phyloP scores from a whole-genome alignment of 2,888 invertebrate genomes.

The Tetrapedia diversipes region DNA sequence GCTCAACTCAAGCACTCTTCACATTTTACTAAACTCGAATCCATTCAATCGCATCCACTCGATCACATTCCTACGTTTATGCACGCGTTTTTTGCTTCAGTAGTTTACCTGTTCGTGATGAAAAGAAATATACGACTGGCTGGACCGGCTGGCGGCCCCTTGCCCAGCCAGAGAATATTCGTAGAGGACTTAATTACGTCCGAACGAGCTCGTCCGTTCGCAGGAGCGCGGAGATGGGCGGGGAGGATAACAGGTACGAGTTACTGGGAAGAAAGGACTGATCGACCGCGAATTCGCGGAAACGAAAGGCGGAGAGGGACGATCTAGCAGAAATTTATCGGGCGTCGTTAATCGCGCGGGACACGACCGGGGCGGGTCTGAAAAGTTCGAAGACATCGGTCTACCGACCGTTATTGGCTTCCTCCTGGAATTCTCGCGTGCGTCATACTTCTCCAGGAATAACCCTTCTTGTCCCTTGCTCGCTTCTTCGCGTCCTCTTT shows the following conservation, averaged over 20 bases:
- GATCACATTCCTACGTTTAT: too few relatives aligned
- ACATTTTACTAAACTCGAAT: too few relatives aligned
- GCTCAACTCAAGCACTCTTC: too few relatives aligned
- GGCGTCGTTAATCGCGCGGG: conserved; percentile 62
- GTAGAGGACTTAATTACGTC: conserved; percentile 53
- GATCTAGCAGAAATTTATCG: conserved; percentile 61
- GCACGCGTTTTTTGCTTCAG: conserved; percentile 4
- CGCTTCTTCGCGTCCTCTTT: not conserved
- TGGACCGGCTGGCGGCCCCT: conserved; percentile 21
- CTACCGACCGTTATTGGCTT: conserved; percentile 32
- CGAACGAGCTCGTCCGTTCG: conserved; percentile 19
- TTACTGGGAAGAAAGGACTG: conserved; percentile 16
- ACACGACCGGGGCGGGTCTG: conserved; percentile 70
- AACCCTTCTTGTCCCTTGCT: not conserved
- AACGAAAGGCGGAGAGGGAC: conserved; percentile 49
- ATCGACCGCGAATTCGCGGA: conserved; percentile 56
- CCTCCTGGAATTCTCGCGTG: not conserved
- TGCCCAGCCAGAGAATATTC: conserved; percentile 37
- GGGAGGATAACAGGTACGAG: conserved; percentile 18
- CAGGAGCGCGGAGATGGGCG: not conserved
- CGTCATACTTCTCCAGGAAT: conserved; percentile 1
- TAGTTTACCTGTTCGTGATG: conserved; percentile 27
- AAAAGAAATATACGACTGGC: conserved; percentile 48
- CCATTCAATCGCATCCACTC: too few relatives aligned
- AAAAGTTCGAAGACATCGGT: conserved; percentile 57